Conservation (phyloP, 2,797 vertebrate genomes). For the Ammospiza maritima region DNA sequence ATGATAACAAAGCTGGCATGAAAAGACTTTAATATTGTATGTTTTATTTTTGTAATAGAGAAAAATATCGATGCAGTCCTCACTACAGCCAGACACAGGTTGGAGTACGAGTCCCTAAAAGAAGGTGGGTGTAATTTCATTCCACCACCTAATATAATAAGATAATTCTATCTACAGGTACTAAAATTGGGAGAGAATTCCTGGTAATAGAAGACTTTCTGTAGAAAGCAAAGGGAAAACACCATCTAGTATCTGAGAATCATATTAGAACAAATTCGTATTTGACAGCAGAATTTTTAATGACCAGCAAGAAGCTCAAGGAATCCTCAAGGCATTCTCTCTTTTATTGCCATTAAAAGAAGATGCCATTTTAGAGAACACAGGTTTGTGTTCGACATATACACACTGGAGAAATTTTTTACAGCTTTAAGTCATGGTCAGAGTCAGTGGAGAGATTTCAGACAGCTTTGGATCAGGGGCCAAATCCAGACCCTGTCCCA, state of each 20-base stretch:
- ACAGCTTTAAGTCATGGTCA: not conserved
- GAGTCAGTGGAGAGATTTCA: not conserved
- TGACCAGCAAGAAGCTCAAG: accelerated
- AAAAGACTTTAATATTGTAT: not conserved
- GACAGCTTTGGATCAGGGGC: not conserved
- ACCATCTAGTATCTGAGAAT: not conserved
- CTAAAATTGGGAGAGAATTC: not conserved
- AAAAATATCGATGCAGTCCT: not conserved
- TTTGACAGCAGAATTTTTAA: not conserved
- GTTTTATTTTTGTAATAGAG: not conserved
- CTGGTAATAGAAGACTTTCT: not conserved
- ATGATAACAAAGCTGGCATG: not conserved
- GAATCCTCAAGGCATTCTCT: not conserved
- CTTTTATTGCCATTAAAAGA: not conserved
- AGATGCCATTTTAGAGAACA: not conserved
- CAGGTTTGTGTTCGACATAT: not conserved
- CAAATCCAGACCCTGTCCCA: not conserved
- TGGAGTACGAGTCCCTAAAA: not conserved
- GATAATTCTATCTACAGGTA: not conserved
- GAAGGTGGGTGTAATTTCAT: not conserved
- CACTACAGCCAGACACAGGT: not conserved
- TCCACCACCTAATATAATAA: not conserved
- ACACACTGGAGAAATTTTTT: not conserved
- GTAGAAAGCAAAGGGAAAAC: not conserved
- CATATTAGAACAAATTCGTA: not conserved